Evolutionary conservation across 2,113 vertebrate species (phyloP).

Genomic region (Mormyrus lacerda): DNA sequence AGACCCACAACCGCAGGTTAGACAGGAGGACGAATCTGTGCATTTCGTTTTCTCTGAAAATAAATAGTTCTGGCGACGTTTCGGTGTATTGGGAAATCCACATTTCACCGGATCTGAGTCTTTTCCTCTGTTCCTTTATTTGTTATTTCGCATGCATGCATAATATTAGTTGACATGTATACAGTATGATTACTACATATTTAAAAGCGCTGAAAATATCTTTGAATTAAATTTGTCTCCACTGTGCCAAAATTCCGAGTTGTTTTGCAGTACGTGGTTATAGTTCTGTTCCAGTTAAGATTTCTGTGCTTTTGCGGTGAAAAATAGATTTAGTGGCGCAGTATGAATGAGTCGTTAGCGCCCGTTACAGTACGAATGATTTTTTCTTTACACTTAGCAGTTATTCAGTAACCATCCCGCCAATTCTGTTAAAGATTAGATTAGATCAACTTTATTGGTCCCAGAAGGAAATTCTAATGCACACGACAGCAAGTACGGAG

Average conservation of each 20-base stretch:
- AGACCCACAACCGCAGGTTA: conserved; percentile 51
- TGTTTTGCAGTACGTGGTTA: background rate
- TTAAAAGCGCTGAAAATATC: background rate
- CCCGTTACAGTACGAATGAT: background rate
- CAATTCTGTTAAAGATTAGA: background rate
- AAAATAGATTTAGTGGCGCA: background rate
- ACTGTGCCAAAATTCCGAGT: background rate
- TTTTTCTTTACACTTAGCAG: background rate
- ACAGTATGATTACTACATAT: background rate
- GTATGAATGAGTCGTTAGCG: background rate
- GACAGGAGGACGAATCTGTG: conserved; percentile 10
- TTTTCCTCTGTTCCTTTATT: background rate
- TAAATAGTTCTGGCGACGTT: background rate
- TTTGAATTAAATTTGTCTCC: background rate
- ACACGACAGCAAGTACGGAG: background rate
- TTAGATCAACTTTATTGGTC: background rate
- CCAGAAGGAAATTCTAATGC: background rate
- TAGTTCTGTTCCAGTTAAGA: background rate
- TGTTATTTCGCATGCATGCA: background rate
- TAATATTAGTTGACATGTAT: background rate
- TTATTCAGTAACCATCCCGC: background rate
- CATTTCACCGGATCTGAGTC: background rate
- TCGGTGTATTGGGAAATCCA: background rate
- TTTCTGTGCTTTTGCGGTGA: background rate
- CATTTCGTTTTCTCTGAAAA: background rate